Conservation (phyloP, 2,797 vertebrate genomes). For the Mastacembelus armatus region DNA sequence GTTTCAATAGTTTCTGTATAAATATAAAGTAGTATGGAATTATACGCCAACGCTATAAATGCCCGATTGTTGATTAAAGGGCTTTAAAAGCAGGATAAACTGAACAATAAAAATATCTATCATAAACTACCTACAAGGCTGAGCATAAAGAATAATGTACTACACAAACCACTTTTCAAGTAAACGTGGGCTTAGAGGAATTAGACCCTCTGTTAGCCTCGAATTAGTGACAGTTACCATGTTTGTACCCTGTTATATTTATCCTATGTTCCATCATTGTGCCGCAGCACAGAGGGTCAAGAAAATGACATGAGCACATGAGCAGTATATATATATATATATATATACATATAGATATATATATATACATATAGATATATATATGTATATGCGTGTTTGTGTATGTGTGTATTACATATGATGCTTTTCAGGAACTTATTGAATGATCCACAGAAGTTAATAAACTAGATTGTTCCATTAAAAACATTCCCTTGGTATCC, state of each 20-base stretch:
- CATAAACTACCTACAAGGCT: slow-evolving; percentile 7
- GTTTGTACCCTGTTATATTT: slow-evolving; percentile 57
- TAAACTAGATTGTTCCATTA: slow-evolving; percentile 39
- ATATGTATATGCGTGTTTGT: no score
- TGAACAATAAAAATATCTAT: slow-evolving; percentile 2
- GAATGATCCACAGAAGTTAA: slow-evolving; percentile 23
- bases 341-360: background rate
- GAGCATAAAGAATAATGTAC: slow-evolving; percentile 8
- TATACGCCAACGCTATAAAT: no score
- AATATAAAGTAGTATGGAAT: no score
- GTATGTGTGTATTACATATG: no score
- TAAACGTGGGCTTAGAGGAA: slow-evolving; percentile 35
- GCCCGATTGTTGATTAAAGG: background rate
- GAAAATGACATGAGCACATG: background rate
- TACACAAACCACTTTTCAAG: slow-evolving; percentile 56
- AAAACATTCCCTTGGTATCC: slow-evolving; percentile 16
- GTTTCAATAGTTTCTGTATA: no score
- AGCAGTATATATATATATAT: slow-evolving; percentile 5
- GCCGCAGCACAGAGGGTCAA: background rate
- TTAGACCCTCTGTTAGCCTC: slow-evolving; percentile 9
- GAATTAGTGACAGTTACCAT: slow-evolving; percentile 15
- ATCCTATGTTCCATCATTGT: slow-evolving; percentile 9
- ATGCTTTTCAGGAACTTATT: slow-evolving; percentile 20
- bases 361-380: slow-evolving; percentile 5
- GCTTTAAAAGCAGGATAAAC: slow-evolving; percentile 12